Conservation (phyloP, 92 coral and sea anemone genomes). For the Actinostola sp. region DNA sequence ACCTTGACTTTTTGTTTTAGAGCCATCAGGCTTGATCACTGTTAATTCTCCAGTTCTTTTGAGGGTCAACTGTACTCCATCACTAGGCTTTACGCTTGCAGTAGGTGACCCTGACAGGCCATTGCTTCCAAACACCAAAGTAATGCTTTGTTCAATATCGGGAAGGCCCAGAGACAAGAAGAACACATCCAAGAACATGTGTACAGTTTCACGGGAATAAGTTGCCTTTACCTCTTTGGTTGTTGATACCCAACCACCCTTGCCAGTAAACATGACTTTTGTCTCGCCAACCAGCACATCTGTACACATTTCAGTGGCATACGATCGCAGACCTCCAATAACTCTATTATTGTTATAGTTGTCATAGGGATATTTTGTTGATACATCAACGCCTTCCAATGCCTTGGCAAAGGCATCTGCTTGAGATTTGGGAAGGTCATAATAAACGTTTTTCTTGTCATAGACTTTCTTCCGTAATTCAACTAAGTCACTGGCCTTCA, state of each 20-base stretch:
- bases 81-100: conserved; percentile 1
- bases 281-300: conserved; percentile 70
- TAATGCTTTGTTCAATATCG: conserved; percentile 16
- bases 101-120: conserved; percentile 16
- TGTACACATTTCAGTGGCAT: conserved; percentile 29
- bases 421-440: conserved; percentile 79
- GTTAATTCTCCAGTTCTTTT: conserved; percentile 19
- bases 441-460: conserved; percentile 69
- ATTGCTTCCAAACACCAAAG: conserved; percentile 20
- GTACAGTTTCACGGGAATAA: neutral
- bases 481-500: conserved; percentile 63
- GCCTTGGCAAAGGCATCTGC: conserved; percentile 42
- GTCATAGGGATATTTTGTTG: neutral
- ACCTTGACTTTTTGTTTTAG: neutral
- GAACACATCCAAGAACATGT: conserved; percentile 4
- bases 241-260: conserved; percentile 65
- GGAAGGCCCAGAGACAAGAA: conserved; percentile 18
- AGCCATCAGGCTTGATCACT: conserved; percentile 21
- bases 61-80: conserved; percentile 13
- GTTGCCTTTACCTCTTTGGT: conserved; percentile 23
- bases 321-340: conserved; percentile 13
- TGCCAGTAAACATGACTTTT: conserved; percentile 68
- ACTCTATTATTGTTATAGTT: neutral
- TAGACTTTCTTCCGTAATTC: conserved; percentile 46
- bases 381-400: neutral